phyloP scores from a whole-genome alignment of 2,888 invertebrate species.

The Oxycera nigricornis region DNA sequence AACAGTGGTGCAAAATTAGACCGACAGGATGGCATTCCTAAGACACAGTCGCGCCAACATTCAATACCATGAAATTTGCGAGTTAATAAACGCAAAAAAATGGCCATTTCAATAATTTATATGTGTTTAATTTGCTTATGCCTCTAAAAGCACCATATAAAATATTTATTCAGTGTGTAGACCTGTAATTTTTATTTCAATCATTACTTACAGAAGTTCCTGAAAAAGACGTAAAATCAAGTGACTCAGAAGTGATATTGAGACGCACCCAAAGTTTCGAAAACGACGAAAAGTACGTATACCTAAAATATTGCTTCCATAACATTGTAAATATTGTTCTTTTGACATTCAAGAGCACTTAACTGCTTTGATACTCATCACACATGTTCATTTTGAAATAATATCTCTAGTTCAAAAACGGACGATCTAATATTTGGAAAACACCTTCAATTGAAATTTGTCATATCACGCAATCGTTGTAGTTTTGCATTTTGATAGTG shows the following conservation, averaged over 20 bases:
- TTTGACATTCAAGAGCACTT: slow-evolving; percentile 9
- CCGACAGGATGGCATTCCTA: too few species aligned
- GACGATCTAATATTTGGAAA: neutral
- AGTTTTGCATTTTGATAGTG: slow-evolving; percentile 9
- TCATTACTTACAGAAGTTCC: slow-evolving; percentile 64
- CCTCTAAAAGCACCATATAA: neutral
- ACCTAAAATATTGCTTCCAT: neutral
- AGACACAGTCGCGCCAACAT: too few species aligned
- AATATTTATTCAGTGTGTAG: too few species aligned
- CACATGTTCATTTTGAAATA: slow-evolving; percentile 2
- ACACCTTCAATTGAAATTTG: neutral
- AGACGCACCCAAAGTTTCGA: slow-evolving; percentile 87
- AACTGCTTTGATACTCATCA: slow-evolving; percentile 23
- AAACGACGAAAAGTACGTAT: slow-evolving; percentile 85
- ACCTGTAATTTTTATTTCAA: slow-evolving; percentile 24
- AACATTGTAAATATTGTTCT: slow-evolving; percentile 21
- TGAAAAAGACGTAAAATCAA: slow-evolving; percentile 63
- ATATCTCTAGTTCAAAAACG: neutral
- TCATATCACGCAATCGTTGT: slow-evolving; percentile 11
- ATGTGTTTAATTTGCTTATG: too few species aligned
- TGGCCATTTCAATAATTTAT: too few species aligned
- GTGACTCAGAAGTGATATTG: slow-evolving; percentile 72
- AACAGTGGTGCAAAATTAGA: too few species aligned
- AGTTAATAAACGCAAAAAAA: too few species aligned
- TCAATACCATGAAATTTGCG: too few species aligned